These are phyloP conservation scores for Bostrychus sinensis DNA, from an alignment of 2,113 vertebrate genomes.

Conservation along the genomic window DNA sequence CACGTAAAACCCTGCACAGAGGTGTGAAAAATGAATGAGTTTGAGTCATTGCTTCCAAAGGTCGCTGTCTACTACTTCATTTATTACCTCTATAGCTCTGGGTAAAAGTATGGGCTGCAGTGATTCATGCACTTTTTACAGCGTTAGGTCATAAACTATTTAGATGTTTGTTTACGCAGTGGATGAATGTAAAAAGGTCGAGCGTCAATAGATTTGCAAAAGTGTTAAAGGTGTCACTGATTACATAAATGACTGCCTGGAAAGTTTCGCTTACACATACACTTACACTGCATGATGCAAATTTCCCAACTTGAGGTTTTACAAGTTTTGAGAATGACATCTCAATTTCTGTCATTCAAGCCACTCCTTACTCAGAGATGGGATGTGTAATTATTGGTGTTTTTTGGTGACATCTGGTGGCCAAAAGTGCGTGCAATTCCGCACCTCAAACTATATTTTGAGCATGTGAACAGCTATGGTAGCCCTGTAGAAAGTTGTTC, in stretches of 20 bases:
- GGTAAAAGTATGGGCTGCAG: background rate
- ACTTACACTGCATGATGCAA: no score
- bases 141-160: background rate
- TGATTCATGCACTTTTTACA: conserved; percentile 1
- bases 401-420: no score
- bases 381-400: no score
- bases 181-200: background rate
- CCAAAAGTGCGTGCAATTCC: no score
- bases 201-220: background rate
- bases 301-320: no score
- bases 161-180: background rate
- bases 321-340: no score
- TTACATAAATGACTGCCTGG: background rate
- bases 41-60: background rate
- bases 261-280: no score
- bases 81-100: background rate
- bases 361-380: no score
- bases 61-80: background rate
- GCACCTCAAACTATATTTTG: no score
- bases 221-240: background rate
- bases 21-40: background rate
- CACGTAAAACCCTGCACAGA: background rate
- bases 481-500: no score
- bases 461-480: no score
- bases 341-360: no score